A percentile compares a stretch with the other conserved stretches of the same genome.
Conservation (phyloP, 2,113 vertebrate genomes). For the Gracilinanus agilis region DNA sequence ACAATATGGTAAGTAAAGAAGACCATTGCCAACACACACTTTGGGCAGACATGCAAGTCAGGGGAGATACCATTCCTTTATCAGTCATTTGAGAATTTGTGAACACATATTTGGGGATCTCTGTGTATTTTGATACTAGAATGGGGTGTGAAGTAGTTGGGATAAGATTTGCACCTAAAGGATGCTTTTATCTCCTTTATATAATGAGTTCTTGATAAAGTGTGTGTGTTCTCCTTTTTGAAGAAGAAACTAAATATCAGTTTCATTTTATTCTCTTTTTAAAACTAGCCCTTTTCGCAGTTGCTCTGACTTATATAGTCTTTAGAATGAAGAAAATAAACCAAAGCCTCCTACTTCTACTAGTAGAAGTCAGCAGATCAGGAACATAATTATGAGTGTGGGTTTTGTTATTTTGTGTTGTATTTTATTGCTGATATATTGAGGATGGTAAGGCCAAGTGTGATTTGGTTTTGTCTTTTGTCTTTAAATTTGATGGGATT, state of each 20-base stretch:
- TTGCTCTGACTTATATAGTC: background rate
- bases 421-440: background rate
- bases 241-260: background rate
- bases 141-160: background rate
- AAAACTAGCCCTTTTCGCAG: background rate
- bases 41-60: background rate
- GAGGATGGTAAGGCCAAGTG: background rate
- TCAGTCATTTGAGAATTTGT: background rate
- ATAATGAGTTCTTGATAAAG: background rate
- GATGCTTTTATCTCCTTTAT: background rate
- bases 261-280: background rate
- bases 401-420: background rate
- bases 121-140: background rate
- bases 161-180: background rate
- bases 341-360: background rate
- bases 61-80: background rate
- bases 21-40: background rate
- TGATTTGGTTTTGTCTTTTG: background rate
- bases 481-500: background rate
- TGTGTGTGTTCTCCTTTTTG: background rate
- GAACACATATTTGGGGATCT: background rate
- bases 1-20: background rate
- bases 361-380: background rate
- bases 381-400: background rate
- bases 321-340: background rate